Conservation (phyloP, 2,797 vertebrate species). For the Remorina albescens region DNA sequence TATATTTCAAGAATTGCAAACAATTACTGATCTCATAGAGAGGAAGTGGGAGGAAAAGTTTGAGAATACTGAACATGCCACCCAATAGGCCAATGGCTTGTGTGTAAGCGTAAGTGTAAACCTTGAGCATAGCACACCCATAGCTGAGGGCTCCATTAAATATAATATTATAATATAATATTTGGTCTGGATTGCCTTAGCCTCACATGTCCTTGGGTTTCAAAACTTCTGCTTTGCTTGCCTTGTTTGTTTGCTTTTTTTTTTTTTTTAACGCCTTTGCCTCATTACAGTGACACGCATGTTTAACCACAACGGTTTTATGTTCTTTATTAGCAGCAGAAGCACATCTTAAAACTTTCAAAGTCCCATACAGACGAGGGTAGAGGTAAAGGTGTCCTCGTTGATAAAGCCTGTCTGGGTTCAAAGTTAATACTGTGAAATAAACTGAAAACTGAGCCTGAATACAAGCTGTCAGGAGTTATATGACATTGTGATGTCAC, state of each 20-base stretch:
- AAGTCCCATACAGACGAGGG: neutral
- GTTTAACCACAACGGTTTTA: no score
- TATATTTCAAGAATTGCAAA: neutral
- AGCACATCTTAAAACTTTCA: neutral
- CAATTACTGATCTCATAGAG: neutral
- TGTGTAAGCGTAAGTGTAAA: no score
- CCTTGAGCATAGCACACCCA: neutral
- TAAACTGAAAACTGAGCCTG: no score
- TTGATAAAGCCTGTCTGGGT: neutral
- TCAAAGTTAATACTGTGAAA: neutral
- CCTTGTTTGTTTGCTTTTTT: neutral
- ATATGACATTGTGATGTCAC: no score
- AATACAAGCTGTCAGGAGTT: no score
- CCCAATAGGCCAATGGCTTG: no score
- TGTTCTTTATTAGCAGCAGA: no score
- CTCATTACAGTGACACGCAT: neutral
- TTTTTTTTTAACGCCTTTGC: no score
- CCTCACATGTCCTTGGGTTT: neutral
- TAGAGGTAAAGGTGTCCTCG: neutral
- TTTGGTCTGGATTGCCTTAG: no score
- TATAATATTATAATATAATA: no score
- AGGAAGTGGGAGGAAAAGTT: neutral
- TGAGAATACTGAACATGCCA: neutral
- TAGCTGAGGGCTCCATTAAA: no score
- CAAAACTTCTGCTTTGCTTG: conserved; percentile 13